These are phyloP conservation scores for Sorex fumeus DNA, from an alignment of 2,113 vertebrate genomes.

Conservation along the genomic window DNA sequence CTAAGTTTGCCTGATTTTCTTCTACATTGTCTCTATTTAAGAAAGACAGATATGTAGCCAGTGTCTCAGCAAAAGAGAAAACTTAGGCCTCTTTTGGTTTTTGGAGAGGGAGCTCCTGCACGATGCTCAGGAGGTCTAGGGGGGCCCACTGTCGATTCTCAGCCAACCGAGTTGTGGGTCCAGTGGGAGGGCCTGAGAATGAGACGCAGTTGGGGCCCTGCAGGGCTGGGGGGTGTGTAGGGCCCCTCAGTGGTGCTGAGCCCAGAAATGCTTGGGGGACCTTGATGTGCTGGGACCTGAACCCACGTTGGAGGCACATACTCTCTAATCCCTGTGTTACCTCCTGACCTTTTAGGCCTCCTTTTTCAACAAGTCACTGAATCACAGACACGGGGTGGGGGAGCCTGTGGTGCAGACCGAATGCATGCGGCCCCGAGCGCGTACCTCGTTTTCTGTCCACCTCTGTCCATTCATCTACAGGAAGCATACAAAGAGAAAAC, in stretches of 20 bases:
- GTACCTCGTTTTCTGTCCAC: conserved; percentile 98
- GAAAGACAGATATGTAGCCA: conserved; percentile 24
- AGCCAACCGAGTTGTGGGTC: too few relatives aligned
- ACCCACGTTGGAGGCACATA: too few relatives aligned
- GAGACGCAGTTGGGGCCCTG: too few relatives aligned
- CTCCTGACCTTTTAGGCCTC: neutral
- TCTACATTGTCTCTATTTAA: neutral
- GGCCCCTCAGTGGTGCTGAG: too few relatives aligned
- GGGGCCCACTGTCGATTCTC: too few relatives aligned
- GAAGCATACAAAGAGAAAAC: conserved; percentile 92
- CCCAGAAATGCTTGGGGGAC: too few relatives aligned
- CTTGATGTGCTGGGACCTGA: too few relatives aligned
- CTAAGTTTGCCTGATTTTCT: conserved; percentile 28
- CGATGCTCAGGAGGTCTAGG: too few relatives aligned
- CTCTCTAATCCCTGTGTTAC: too few relatives aligned
- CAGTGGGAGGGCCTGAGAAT: too few relatives aligned
- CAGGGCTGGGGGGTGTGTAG: too few relatives aligned
- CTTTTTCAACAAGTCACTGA: neutral
- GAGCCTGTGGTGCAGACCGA: conserved; percentile 80
- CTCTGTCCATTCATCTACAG: conserved; percentile 97
- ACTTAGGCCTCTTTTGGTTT: conserved; percentile 41
- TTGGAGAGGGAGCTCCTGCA: neutral
- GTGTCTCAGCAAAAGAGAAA: conserved; percentile 12
- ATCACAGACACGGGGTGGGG: conserved; percentile 57
- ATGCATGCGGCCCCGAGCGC: conserved; percentile 88